phyloP scores from a whole-genome alignment of 2,113 vertebrate species.

The Furnarius figulus region DNA sequence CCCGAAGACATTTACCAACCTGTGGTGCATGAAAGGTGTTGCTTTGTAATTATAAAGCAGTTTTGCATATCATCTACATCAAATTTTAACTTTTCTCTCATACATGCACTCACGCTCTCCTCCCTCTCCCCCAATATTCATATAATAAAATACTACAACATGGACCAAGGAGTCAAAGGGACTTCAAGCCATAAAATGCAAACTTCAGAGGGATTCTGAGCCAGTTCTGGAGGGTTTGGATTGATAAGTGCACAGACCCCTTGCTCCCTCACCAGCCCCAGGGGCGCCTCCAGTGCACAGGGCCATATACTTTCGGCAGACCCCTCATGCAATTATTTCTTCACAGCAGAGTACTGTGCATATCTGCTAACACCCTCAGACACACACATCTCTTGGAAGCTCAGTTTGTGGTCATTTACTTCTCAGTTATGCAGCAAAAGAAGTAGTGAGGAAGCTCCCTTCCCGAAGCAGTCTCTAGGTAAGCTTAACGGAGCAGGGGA shows the following conservation, averaged over 20 bases:
- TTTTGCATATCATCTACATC: background rate
- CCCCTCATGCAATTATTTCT: background rate
- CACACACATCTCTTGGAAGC: background rate
- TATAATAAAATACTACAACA: background rate
- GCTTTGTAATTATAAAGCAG: background rate
- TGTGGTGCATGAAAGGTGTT: background rate
- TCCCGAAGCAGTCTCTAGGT: background rate
- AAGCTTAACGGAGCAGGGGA: background rate
- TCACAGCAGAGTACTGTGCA: background rate
- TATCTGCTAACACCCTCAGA: background rate
- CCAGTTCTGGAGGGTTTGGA: background rate
- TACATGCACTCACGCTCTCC: accelerated
- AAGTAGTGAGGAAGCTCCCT: background rate
- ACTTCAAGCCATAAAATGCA: background rate
- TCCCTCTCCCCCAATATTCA: background rate
- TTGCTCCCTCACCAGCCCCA: background rate
- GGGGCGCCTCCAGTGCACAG: background rate
- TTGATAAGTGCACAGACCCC: background rate
- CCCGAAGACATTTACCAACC: background rate
- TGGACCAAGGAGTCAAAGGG: background rate
- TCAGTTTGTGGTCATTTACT: background rate
- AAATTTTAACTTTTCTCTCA: background rate
- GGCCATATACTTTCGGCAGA: background rate
- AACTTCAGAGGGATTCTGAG: background rate
- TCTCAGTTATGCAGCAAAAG: background rate